A percentile compares a stretch with the other conserved stretches of the same genome.
phyloP scores from a whole-genome alignment of 2,888 invertebrate species.

The Apodemia zela region DNA sequence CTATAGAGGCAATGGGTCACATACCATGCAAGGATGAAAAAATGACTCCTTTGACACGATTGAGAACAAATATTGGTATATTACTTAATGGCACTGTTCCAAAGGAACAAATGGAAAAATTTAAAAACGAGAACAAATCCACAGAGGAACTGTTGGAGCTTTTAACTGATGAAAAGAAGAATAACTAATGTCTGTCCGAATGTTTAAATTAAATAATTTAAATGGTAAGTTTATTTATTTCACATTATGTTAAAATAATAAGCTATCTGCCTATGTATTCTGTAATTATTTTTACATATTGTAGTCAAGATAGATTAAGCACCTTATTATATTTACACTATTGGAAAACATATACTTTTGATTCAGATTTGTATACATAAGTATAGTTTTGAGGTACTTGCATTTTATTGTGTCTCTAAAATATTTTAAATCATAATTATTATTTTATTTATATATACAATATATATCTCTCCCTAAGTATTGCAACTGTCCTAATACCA shows the following conservation, averaged over 20 bases:
- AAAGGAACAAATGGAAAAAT: slow-evolving; percentile 87
- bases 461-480: too few relatives aligned
- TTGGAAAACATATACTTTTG: too few relatives aligned
- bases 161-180: slow-evolving; percentile 76
- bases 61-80: slow-evolving; percentile 88
- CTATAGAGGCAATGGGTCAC: slow-evolving; percentile 87
- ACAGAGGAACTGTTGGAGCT: slow-evolving; percentile 90
- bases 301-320: too few relatives aligned
- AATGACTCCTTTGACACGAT: slow-evolving; percentile 81
- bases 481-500: too few relatives aligned
- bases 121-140: slow-evolving; percentile 86
- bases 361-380: too few relatives aligned
- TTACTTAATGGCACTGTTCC: slow-evolving; percentile 91
- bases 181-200: slow-evolving; percentile 24
- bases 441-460: too few relatives aligned
- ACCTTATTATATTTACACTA: too few relatives aligned
- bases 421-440: too few relatives aligned
- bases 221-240: slow-evolving; percentile 21
- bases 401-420: too few relatives aligned
- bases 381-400: too few relatives aligned
- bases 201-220: slow-evolving; percentile 12
- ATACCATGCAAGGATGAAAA: slow-evolving; percentile 81
- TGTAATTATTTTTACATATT: too few relatives aligned
- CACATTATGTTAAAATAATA: neutral
- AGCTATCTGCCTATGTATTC: neutral